Evolutionary conservation across 2,797 vertebrate species (phyloP), one percentile per base, ranked within the genome.

Genomic region (Mus spretus): DNA sequence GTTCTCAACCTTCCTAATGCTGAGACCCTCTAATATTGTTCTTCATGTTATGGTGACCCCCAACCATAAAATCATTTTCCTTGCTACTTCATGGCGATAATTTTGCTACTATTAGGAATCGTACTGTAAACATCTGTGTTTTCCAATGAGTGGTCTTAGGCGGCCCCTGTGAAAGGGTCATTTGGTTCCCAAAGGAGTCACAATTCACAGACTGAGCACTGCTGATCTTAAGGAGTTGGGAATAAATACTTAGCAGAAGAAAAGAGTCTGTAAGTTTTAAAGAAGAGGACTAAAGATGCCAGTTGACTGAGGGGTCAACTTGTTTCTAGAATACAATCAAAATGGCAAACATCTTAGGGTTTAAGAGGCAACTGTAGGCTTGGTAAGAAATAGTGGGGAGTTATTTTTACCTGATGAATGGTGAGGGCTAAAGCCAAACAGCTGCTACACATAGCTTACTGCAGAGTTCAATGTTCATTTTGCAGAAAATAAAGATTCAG

Each of bases 311-410:
- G 6, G 7, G 4, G 80, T 59, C 63, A 44, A 31, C 4, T 61
- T 44, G 86, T 87, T 82, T 83, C 19, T 63, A 40, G 72, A n/a
- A 40, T 78, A 75, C 6, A 63, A 80, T 13, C 50, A 63, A 26
- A 80, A 75, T 50, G 82, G 67, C 17, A 83, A 77, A 83, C 17
- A 70, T 37, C 24, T 31, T 1, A 6, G 70, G 3, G 40, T 28
- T 84, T 78, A 28, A 88, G 77, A 57, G 57, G 53, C 44, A 53
- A 40, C 7, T 19, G 22, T 9, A 74, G 85, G n/a, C 65, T 84
- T 89, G 31, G 22, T 50, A 77, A 91, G 44, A 95, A 79, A 96
- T 5, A 72, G 20, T 34, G 24, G 84, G 86, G 34, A 37, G 40
- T 31, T 61, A 2, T 84, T 90, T 75, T 28, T 34, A 40, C 19